These are phyloP conservation scores for human DNA, from an alignment of 2,113 vertebrate species.

Conservation along the genomic window DNA sequence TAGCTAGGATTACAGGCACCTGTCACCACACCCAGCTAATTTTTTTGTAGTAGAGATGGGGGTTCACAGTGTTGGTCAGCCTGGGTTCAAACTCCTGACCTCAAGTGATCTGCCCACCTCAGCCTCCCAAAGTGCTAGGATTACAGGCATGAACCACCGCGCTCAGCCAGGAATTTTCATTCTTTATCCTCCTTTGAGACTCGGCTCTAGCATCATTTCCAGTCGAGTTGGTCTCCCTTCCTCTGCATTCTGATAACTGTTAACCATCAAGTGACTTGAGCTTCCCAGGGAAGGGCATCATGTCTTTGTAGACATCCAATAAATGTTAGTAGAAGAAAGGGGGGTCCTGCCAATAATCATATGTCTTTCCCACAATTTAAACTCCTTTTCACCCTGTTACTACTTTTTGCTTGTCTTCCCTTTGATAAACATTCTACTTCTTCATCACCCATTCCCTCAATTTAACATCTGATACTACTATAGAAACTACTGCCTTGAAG, in stretches of 20 bases:
- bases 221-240: neutral
- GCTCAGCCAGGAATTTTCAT: neutral
- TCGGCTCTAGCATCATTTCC: neutral
- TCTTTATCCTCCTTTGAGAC: neutral
- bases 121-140: no score
- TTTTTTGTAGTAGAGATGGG: no score
- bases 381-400: neutral
- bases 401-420: constrained; percentile 11
- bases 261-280: neutral
- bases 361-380: neutral
- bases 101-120: no score
- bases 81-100: no score
- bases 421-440: neutral
- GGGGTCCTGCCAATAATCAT: neutral
- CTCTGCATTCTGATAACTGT: neutral
- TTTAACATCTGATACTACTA: neutral
- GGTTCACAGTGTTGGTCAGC: no score
- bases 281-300: neutral
- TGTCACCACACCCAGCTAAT: no score
- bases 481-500: neutral
- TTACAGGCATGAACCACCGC: no score
- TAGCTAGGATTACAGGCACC: no score
- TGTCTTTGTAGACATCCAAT: neutral
- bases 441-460: neutral
- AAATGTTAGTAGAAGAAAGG: neutral